Evolutionary conservation across 2,113 vertebrate genomes (phyloP), one percentile per base, ranked within the genome.

Genomic region (Bathybates hornii): DNA sequence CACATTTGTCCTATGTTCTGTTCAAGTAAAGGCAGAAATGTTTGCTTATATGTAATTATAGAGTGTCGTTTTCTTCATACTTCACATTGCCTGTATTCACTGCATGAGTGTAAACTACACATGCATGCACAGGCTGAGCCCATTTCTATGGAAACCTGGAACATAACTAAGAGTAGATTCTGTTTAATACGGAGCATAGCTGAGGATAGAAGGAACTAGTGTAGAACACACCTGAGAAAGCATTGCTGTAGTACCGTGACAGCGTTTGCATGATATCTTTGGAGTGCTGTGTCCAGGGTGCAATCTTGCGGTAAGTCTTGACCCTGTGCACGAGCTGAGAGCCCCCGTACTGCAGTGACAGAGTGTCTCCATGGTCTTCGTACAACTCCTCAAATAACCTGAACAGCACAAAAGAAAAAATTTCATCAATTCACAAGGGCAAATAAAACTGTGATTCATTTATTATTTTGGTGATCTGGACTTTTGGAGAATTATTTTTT

Each of bases 261-360:
- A 99, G 96, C 0, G 98, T 99, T 86, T 99, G 98, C 98, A 99
- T 99, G 95, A 99, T 99, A 91, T 99, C 98, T 95, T 99, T 99
- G 68, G 98, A 99, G 96, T 99, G 99, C 80, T 99, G 98, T 2
- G 98, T 99, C 98, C 98, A 99, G 0, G 99, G 98, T 3, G 99
- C 98, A 24, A 99, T 99, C 94, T 99, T 99, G 81, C 99, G 97
- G 57, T 99, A 99, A 4, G 99, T 99, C 95, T 99, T 99, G 7
- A 99, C 99, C 73, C 99, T 96, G 92, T 99, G 99, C 57, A 99
- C 99, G 86, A 99, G 97, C 93, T 99, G 99, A 85, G 99, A 99
- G 41, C 99, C 99, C 4, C 99, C 99, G 0, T 99, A 99, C 73
- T 99, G 98, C 89, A 99, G 94, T 12, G 99, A 99, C 9, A 99